Conservation (phyloP, 2,113 vertebrate species). For the Myotis brandtii region DNA sequence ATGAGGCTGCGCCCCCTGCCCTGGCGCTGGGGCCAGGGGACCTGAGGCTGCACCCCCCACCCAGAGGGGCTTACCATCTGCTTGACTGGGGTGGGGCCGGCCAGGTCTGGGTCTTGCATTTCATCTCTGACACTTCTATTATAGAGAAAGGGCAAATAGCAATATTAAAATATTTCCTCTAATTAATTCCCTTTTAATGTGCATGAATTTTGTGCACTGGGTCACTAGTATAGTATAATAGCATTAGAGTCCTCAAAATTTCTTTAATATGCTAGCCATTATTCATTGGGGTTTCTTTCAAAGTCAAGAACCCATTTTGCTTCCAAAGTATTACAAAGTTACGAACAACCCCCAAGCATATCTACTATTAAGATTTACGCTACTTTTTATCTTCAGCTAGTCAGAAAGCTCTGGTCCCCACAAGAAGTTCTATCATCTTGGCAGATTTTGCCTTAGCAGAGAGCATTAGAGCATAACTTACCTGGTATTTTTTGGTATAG, state of each 20-base stretch:
- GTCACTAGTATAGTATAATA: neutral
- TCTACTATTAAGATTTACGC: neutral
- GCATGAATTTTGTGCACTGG: too few species aligned
- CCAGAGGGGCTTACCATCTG: too few species aligned
- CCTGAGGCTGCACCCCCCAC: too few species aligned
- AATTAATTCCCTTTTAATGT: too few species aligned
- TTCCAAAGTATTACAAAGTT: neutral
- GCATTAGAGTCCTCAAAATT: too few species aligned
- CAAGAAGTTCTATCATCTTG: neutral
- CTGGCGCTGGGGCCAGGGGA: too few species aligned
- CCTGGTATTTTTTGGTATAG: neutral
- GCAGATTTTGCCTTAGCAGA: neutral
- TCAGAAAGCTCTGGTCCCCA: neutral
- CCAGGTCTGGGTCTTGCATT: too few species aligned
- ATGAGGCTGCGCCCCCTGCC: too few species aligned
- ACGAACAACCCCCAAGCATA: neutral
- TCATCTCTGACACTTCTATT: too few species aligned
- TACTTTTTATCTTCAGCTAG: neutral
- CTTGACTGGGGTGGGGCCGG: too few species aligned
- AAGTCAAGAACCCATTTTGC: neutral
- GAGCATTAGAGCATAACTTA: neutral
- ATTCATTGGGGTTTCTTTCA: neutral
- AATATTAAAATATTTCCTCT: too few species aligned
- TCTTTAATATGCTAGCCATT: neutral
- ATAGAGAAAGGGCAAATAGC: too few species aligned